Conservation (phyloP, 2,113 vertebrate genomes). For the Abramis brama region DNA sequence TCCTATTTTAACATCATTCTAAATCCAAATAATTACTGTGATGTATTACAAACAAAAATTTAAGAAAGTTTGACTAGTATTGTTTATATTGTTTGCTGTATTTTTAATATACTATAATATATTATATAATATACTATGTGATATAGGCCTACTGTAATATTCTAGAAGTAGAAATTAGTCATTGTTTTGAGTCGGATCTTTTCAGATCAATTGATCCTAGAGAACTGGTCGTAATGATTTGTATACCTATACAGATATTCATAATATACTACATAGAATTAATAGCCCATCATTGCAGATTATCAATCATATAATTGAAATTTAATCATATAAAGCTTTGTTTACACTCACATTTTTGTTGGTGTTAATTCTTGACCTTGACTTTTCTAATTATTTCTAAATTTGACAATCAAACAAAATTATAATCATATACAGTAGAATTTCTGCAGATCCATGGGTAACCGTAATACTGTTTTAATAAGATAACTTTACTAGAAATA, state of each 20-base stretch:
- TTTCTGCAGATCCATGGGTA: background rate
- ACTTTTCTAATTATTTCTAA: background rate
- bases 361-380: background rate
- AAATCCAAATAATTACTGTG: background rate
- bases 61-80: too few species aligned
- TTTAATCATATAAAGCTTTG: background rate
- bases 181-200: background rate
- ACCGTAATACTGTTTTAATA: background rate
- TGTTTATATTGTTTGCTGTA: too few species aligned
- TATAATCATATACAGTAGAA: background rate
- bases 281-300: background rate
- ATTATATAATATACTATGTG: too few species aligned
- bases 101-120: background rate
- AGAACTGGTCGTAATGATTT: background rate
- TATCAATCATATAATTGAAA: background rate
- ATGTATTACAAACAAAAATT: too few species aligned
- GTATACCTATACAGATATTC: background rate
- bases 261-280: background rate
- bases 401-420: background rate
- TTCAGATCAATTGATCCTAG: background rate
- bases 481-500: background rate
- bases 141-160: background rate
- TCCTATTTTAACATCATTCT: background rate
- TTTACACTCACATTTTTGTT: background rate
- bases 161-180: background rate